Evolutionary conservation across 2,113 vertebrate species (phyloP), one percentile per base, ranked within the genome.

Genomic region (Chrysochloris asiatica): DNA sequence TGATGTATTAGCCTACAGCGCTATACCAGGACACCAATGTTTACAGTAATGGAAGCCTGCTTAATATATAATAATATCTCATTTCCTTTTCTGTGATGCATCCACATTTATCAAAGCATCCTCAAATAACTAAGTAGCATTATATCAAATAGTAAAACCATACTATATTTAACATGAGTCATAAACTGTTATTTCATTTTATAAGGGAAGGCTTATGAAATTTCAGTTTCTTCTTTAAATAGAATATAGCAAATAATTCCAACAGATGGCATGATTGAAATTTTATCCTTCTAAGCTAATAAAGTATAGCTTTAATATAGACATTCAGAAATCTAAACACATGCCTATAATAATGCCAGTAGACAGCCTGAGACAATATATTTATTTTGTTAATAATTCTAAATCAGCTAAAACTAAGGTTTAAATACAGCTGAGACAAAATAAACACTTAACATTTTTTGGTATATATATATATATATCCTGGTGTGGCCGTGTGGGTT

Each of bases 81-180:
- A 90, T 90, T 96, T 97, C 28, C 47, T 90, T 90, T 33, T 36
- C 47, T 84, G 26, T 88, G 87, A 75, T 76, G 69, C 17, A 86
- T 69, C 67, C 73, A 89, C 21, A 89, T 69, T 67, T 75, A 89
- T 73, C 92, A 90, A 77, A 87, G 48, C 8, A 43, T 41, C 72
- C 72, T 0, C 28, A 78, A 45, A 92, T 80, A 96, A 93, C 14
- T 83, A 94, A 89, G 65, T 16, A 63, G 13, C 22, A 86, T 78
- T 52, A 26, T 38, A 50, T 3, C 65, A 72, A 93, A 95, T 93
- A 4, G 7, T 61, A 95, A 96, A 47, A 2, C 19, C 2, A 88
- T 22, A 12, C 52, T 75, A 75, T n/a, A 93, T 86, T 96, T 71
- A 95, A 94, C 24, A n/a, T 72, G 28, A 50, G 78, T 36, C 19